Conservation (phyloP, 2,113 vertebrate genomes). For the Cettia cetti region DNA sequence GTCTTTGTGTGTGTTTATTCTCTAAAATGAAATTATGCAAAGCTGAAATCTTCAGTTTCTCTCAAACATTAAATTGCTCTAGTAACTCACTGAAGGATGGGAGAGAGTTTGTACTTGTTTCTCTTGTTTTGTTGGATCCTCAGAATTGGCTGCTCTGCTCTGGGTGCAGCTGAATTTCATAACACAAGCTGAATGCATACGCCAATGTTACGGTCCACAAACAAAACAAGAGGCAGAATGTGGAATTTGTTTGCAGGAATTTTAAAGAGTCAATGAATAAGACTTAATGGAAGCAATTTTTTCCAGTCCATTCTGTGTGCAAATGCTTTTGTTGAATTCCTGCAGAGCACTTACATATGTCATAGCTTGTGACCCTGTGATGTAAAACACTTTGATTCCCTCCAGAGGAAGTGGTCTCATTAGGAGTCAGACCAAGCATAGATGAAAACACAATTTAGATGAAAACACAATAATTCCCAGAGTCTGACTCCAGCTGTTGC, state of each 20-base stretch:
- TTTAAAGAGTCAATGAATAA: neutral
- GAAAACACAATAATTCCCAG: conserved; percentile 4
- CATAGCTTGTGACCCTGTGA: conserved; percentile 2
- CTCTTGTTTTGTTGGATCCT: neutral
- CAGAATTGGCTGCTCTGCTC: neutral
- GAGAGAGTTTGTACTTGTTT: neutral
- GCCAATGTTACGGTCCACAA: neutral
- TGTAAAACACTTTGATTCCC: conserved; percentile 16
- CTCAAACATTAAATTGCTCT: neutral
- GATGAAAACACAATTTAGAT: neutral
- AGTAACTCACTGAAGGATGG: neutral
- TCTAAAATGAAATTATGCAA: neutral
- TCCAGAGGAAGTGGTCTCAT: neutral
- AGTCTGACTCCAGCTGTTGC: conserved; percentile 29
- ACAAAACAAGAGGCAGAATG: neutral
- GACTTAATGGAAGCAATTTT: neutral
- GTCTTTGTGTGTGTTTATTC: neutral
- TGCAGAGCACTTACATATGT: conserved; percentile 6
- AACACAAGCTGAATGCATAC: neutral
- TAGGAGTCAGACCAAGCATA: neutral
- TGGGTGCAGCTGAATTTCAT: neutral
- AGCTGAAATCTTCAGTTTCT: neutral
- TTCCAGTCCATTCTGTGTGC: neutral
- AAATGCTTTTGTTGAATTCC: neutral
- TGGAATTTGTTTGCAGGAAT: neutral